Evolutionary conservation across 1,140 invertebrate species (phyloP).

Genomic region (Pogonomyrmex barbatus): DNA sequence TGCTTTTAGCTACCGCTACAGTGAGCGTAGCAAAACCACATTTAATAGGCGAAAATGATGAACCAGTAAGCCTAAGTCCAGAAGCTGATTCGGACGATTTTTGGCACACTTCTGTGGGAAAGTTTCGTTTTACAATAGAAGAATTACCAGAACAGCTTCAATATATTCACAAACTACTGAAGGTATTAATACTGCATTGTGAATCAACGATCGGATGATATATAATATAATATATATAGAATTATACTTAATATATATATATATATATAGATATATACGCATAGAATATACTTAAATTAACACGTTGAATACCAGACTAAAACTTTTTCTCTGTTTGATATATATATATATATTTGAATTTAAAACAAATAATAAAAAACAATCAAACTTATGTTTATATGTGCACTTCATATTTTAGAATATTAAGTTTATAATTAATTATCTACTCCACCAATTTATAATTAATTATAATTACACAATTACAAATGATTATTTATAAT

Average conservation of each 20-base stretch:
- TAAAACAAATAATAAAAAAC: no score
- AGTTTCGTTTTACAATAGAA: slow-evolving; percentile 96
- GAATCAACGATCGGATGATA: not conserved
- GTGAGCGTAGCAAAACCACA: slow-evolving; percentile 89
- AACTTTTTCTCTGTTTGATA: no score
- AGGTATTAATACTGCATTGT: slow-evolving; percentile 86
- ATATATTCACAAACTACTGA: slow-evolving; percentile 95
- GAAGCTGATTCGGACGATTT: slow-evolving; percentile 93
- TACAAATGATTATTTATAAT: no score
- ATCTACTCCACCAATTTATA: no score
- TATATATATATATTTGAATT: no score
- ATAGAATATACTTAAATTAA: no score
- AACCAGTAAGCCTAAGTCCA: slow-evolving; percentile 88
- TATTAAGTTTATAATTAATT: no score
- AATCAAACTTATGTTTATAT: no score
- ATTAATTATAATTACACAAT: no score
- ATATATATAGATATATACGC: no score
- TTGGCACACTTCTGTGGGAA: slow-evolving; percentile 96
- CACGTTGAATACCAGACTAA: no score
- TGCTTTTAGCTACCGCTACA: slow-evolving; percentile 87
- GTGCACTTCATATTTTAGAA: no score
- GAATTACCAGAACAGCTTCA: slow-evolving; percentile 96
- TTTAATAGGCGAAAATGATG: slow-evolving; percentile 90
- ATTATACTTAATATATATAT: not conserved
- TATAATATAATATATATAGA: not conserved